Percentiles rank a stretch among this genome's conserved stretches.
These are phyloP conservation scores for Oconnorella tubifera DNA, from an alignment of 2,888 invertebrate genomes.

Conservation along the genomic window DNA sequence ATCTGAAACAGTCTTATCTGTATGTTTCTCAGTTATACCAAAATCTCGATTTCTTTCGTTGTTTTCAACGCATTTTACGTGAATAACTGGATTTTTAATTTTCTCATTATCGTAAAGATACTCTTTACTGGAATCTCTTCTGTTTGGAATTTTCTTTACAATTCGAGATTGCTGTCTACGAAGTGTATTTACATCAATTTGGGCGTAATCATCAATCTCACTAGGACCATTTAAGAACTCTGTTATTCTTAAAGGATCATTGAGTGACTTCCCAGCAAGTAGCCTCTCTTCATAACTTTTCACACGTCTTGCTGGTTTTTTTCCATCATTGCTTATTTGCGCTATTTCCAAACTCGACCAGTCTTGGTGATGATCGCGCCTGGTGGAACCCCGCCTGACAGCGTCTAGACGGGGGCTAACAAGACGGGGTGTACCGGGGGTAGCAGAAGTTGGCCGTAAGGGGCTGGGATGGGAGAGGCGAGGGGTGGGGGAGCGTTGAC, in stretches of 20 bases:
- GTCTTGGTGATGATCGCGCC: not conserved
- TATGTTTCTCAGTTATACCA: not conserved
- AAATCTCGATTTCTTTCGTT: too few relatives aligned
- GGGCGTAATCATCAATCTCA: too few relatives aligned
- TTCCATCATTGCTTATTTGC: not conserved
- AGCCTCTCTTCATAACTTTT: conserved; percentile 12
- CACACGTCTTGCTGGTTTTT: not conserved
- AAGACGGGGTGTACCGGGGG: too few relatives aligned
- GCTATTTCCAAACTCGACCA: conserved; percentile 15
- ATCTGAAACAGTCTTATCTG: too few relatives aligned
- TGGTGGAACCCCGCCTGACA: not conserved
- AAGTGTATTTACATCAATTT: too few relatives aligned
- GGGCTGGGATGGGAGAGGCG: too few relatives aligned
- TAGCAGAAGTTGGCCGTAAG: too few relatives aligned
- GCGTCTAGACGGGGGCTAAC: not conserved
- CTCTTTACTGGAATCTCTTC: too few relatives aligned
- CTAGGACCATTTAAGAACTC: conserved; percentile 22
- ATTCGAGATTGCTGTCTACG: conserved; percentile 15
- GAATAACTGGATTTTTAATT: too few relatives aligned
- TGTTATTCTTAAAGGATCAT: conserved; percentile 21
- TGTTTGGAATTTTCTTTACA: not conserved
- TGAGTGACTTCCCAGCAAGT: not conserved
- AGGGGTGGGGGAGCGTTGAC: too few relatives aligned
- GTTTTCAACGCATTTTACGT: not conserved
- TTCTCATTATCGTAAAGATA: too few relatives aligned